phyloP scores from a whole-genome alignment of 2,797 vertebrate genomes.

The Alauda arvensis region DNA sequence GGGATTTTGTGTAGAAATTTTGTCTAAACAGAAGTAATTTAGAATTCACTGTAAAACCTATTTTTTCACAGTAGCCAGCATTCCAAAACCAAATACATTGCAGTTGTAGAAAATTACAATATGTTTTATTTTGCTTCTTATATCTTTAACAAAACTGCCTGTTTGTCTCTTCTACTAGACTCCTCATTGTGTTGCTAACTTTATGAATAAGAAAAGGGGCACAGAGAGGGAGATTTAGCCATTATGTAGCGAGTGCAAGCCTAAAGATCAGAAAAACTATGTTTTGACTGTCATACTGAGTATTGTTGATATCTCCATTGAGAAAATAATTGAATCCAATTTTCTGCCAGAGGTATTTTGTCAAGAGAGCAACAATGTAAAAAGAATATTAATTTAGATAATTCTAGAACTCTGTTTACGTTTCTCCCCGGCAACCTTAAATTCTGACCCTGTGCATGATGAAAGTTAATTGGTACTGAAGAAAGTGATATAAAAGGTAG shows the following conservation, averaged over 20 bases:
- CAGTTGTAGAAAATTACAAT: neutral
- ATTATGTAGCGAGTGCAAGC: neutral
- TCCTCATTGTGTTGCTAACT: neutral
- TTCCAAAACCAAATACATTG: neutral
- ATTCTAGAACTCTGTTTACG: neutral
- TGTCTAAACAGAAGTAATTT: neutral
- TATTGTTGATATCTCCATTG: neutral
- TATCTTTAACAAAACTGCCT: neutral
- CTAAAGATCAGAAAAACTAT: neutral
- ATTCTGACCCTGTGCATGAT: neutral
- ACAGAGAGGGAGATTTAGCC: neutral
- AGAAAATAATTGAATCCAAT: neutral
- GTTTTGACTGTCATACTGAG: neutral
- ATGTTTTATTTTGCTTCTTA: slow-evolving; percentile 6
- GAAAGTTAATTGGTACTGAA: neutral
- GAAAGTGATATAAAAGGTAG: neutral
- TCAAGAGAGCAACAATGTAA: neutral
- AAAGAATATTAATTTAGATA: neutral
- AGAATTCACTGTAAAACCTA: neutral
- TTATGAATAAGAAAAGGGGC: neutral
- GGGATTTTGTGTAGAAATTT: neutral
- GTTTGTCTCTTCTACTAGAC: neutral
- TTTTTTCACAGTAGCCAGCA: neutral
- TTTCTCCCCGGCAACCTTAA: neutral
- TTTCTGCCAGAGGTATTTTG: neutral